A percentile compares a stretch with the other conserved stretches of the same genome.
These are phyloP conservation scores for Calameuta idolon DNA, from an alignment of 2,888 invertebrate genomes.

Conservation along the genomic window DNA sequence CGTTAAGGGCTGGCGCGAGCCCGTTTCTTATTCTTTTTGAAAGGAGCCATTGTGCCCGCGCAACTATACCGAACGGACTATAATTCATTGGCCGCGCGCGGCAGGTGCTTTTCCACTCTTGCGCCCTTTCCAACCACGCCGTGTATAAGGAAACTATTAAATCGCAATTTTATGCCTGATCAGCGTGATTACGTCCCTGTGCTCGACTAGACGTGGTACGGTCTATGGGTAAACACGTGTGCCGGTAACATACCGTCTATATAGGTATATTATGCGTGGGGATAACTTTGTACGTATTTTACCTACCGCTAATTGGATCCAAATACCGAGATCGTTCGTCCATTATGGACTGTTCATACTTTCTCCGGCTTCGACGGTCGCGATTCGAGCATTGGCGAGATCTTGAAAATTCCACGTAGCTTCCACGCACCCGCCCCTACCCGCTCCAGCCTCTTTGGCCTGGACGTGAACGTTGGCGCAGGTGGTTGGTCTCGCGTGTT, in stretches of 20 bases:
- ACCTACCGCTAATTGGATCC: constrained; percentile 44
- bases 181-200: constrained; percentile 41
- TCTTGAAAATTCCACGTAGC: neutral
- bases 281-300: constrained; percentile 24
- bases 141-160: constrained; percentile 54
- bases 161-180: constrained; percentile 62
- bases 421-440: neutral
- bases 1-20: constrained; percentile 1
- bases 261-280: neutral
- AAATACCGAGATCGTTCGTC: constrained; percentile 27
- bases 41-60: constrained; percentile 9
- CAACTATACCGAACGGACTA: neutral
- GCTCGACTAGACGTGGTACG: constrained; percentile 24
- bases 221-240: constrained; percentile 23
- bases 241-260: neutral
- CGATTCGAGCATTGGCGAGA: neutral
- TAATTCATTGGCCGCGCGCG: constrained; percentile 44
- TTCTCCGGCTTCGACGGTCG: neutral
- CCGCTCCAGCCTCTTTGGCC: neutral
- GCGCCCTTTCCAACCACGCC: constrained; percentile 26
- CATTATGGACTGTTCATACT: constrained; percentile 6
- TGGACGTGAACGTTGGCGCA: neutral
- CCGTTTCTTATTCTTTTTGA: neutral
- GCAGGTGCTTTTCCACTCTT: constrained; percentile 51
- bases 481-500: neutral